Evolutionary conservation across 2,888 invertebrate genomes (phyloP), one percentile per base, ranked within the genome.

Genomic region (Epinotia nisella): DNA sequence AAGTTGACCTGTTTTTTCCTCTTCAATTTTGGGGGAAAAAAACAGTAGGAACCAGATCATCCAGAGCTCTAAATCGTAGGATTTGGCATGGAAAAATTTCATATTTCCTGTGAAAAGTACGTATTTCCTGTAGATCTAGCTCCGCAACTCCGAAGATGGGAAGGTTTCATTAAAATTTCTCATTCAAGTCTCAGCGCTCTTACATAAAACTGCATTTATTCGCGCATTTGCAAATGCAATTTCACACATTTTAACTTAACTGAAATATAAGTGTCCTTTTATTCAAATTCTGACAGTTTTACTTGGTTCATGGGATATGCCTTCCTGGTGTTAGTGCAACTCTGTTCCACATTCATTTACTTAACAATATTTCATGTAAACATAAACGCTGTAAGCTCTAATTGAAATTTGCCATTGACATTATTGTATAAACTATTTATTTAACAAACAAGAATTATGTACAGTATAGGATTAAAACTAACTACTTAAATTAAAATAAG

Each of bases 171-270:
- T 70, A 62, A 70, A 70, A 62, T 65, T 62, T 65, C 70, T 55
- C 61, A 21, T 62, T 70, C 70, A 10, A 45, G 24, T 45, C 41
- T 15, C 70, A 55, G 51, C 29, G 51, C 55, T 55, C 53, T 45
- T 70, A 41, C 70, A 62, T 70, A 62, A 70, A 70, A 70, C 61
- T 61, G 61, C 70, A 70, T 70, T 69, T 69, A 69, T 69, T 70
- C 70, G 61, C 53, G 53, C 69, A 60, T 35, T 70, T 45, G 61
- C 51, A 53, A 62, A 55, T 70, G 61, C 61, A 70, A 70, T 70
- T 62, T 70, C 69, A 70, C 69, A 69, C 69, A 53, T 61, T 70
- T 70, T 41, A 61, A 70, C 29, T 70, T 70, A 70, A 60, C 35
- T 51, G 55, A 41, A 62, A 58, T 65, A 65, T 65, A 65, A 65